Percentiles rank a stretch among this genome's conserved stretches.
These are phyloP conservation scores for Eciton burchellii DNA, from an alignment of 1,140 invertebrate species.

Conservation along the genomic window DNA sequence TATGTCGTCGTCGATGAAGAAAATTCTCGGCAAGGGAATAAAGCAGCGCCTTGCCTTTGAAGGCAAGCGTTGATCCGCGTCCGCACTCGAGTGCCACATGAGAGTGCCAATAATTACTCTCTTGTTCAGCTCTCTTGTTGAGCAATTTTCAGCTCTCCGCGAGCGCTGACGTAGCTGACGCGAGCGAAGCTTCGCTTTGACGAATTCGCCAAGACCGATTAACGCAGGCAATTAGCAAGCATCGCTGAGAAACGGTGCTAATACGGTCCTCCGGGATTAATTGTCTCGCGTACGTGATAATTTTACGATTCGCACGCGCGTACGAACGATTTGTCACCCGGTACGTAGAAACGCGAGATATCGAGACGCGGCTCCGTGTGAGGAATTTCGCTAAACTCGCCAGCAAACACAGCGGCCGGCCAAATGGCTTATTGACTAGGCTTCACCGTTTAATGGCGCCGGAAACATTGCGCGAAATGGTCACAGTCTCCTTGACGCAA, in stretches of 20 bases:
- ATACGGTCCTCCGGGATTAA: slow-evolving; percentile 4
- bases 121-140: too few relatives aligned
- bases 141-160: too few relatives aligned
- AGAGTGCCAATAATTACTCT: too few relatives aligned
- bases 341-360: slow-evolving; percentile 34
- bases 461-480: slow-evolving; percentile 68
- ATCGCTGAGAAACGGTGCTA: not conserved
- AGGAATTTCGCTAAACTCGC: slow-evolving; percentile 70
- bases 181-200: not conserved
- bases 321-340: slow-evolving; percentile 17
- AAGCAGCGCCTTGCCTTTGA: slow-evolving; percentile 34
- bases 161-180: not conserved
- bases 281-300: too few relatives aligned
- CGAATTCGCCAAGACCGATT: not conserved
- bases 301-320: too few relatives aligned
- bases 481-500: slow-evolving; percentile 64
- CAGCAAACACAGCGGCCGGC: slow-evolving; percentile 64
- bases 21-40: slow-evolving; percentile 44
- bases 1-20: slow-evolving; percentile 37
- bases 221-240: not conserved
- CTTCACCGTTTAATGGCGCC: slow-evolving; percentile 69
- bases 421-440: slow-evolving; percentile 66
- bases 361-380: slow-evolving; percentile 36
- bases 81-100: slow-evolving; percentile 16
- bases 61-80: slow-evolving; percentile 22